Evolutionary conservation across 2,113 vertebrate species (phyloP).

Genomic region (Corythornis madagascariensis): DNA sequence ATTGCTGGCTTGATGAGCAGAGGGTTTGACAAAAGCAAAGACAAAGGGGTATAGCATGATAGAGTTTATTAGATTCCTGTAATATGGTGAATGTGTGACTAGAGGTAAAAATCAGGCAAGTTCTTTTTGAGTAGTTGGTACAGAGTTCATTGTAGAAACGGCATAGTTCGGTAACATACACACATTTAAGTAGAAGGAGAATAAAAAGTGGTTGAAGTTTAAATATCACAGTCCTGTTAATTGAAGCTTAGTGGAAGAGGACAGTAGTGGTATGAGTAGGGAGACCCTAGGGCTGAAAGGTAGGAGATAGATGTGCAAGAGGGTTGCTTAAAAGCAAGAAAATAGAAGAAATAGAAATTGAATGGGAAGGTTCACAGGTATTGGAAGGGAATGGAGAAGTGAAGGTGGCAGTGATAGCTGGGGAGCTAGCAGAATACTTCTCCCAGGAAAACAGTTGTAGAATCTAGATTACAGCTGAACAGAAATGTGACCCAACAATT

Average conservation of each 20-base stretch:
- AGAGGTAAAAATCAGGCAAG: not conserved
- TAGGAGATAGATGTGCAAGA: not conserved
- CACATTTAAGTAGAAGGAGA: not conserved
- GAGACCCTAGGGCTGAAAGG: not conserved
- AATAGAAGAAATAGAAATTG: not conserved
- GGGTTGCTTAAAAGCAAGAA: not conserved
- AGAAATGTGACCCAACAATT: not conserved
- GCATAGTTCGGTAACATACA: not conserved
- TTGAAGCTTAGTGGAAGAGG: not conserved
- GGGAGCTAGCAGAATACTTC: not conserved
- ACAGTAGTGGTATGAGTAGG: not conserved
- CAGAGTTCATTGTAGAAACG: not conserved
- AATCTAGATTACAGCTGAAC: not conserved
- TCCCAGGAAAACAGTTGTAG: not conserved
- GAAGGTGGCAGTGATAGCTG: not conserved
- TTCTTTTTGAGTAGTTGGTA: not conserved
- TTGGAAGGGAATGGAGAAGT: not conserved
- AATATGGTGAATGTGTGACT: not conserved
- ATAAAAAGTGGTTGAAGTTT: not conserved
- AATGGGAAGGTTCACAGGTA: not conserved
- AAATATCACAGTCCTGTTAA: not conserved
- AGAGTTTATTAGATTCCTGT: not conserved
- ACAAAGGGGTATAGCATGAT: rapidly evolving
- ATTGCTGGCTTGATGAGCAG: not conserved
- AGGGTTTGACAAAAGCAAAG: not conserved